These are phyloP conservation scores for Chouioia cunea DNA, from an alignment of 2,888 invertebrate species.

Conservation along the genomic window DNA sequence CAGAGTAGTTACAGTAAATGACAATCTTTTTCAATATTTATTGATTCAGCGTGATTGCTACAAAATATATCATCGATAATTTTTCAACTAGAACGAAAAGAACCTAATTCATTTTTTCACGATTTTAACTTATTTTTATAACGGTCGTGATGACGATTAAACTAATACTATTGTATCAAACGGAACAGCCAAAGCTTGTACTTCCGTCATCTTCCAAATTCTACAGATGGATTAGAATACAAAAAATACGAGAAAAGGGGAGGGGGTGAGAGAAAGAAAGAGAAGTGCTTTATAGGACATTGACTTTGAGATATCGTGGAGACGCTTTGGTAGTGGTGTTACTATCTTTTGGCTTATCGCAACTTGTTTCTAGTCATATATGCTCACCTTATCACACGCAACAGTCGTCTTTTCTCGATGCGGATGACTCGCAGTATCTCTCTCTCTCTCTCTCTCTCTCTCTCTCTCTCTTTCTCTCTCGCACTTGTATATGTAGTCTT, in stretches of 20 bases:
- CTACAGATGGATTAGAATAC: too few species aligned
- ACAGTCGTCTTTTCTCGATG: slow-evolving; percentile 49
- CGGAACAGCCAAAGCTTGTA: too few species aligned
- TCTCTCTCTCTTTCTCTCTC: too few species aligned
- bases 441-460: too few species aligned
- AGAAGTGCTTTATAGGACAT: slow-evolving; percentile 68
- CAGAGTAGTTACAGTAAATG: slow-evolving; percentile 9
- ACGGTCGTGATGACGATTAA: too few species aligned
- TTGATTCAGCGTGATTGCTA: slow-evolving; percentile 23
- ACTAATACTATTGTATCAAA: too few species aligned
- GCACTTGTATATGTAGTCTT: too few species aligned
- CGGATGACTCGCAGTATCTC: slow-evolving; percentile 25
- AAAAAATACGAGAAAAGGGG: not conserved
- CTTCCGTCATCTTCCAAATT: too few species aligned
- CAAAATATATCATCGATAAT: slow-evolving; percentile 12
- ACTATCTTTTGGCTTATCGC: slow-evolving; percentile 49
- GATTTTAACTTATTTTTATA: too few species aligned
- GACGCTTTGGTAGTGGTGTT: slow-evolving; percentile 57
- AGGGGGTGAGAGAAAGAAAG: not conserved
- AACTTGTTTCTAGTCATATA: slow-evolving; percentile 65
- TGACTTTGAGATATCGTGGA: slow-evolving; percentile 67
- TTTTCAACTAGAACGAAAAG: not conserved
- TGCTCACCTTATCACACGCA: slow-evolving; percentile 61
- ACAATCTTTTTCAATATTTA: slow-evolving; percentile 12
- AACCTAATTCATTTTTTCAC: not conserved